Percentiles rank a stretch among this genome's conserved stretches.
These are phyloP conservation scores for Mystacides longicornis DNA, from an alignment of 2,888 invertebrate species.

Conservation along the genomic window DNA sequence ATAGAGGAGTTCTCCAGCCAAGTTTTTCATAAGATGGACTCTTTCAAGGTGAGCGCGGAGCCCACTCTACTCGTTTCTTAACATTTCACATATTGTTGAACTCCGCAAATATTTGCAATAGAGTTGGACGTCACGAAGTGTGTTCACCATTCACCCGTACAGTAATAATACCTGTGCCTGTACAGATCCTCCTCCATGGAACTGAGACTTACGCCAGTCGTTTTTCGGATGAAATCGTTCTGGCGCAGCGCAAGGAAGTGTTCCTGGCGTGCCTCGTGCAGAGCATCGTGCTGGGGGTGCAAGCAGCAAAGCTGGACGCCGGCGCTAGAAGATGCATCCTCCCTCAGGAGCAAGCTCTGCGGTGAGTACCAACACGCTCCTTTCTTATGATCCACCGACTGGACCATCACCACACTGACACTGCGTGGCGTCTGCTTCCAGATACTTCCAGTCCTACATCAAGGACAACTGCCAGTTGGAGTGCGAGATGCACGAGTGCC, in stretches of 20 bases:
- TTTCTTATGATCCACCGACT: background rate
- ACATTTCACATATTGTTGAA: too few species aligned
- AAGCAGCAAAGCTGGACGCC: slow-evolving; percentile 9
- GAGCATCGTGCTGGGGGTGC: slow-evolving; percentile 9
- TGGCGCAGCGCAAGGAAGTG: slow-evolving; percentile 20
- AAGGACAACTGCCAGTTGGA: slow-evolving; percentile 21
- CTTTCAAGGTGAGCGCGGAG: slow-evolving; percentile 22
- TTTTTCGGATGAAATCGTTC: slow-evolving; percentile 12
- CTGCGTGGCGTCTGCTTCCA: too few species aligned
- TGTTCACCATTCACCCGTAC: too few species aligned
- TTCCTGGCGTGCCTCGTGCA: slow-evolving; percentile 12
- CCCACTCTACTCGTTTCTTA: too few species aligned
- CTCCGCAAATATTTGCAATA: too few species aligned
- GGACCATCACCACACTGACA: background rate
- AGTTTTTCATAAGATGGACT: slow-evolving; percentile 23
- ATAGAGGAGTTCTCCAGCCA: slow-evolving; percentile 20
- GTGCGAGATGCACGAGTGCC: slow-evolving; percentile 18
- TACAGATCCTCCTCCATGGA: slow-evolving; percentile 20
- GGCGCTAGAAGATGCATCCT: slow-evolving; percentile 16
- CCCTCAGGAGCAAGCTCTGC: slow-evolving; percentile 7
- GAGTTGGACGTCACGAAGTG: too few species aligned
- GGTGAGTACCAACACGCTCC: background rate
- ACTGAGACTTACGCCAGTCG: slow-evolving; percentile 20
- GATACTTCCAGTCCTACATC: slow-evolving; percentile 19
- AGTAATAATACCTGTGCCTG: too few species aligned